Evolutionary conservation across 2,797 vertebrate species (phyloP).

Genomic region (Jordanella pulchra): DNA sequence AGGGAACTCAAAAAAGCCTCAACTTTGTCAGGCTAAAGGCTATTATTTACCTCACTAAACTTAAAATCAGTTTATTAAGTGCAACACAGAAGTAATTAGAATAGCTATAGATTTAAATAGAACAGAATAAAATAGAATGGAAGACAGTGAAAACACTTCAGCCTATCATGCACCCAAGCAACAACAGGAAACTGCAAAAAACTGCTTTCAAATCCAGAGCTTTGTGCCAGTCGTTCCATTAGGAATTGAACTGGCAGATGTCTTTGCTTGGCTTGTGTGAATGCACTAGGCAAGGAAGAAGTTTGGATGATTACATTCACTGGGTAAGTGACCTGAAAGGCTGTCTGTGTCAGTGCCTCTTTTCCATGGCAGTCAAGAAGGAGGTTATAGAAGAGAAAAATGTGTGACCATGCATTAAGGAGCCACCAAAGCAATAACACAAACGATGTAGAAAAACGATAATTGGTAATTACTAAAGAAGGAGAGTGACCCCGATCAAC

Average conservation of each 20-base stretch:
- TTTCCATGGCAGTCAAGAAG: constrained; percentile 32
- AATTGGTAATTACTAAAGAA: constrained; percentile 3
- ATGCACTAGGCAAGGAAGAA: constrained; percentile 7
- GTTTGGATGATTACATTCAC: constrained; percentile 55
- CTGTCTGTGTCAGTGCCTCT: constrained; percentile 21
- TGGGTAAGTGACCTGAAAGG: constrained; percentile 46
- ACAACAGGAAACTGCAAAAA: constrained; percentile 40
- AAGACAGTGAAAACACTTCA: constrained; percentile 10
- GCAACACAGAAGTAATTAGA: constrained; percentile 5
- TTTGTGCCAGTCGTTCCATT: constrained; percentile 64
- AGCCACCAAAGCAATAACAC: constrained; percentile 26
- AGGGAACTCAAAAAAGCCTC: too few species aligned
- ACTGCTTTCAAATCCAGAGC: constrained; percentile 26
- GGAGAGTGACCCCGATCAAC: constrained; percentile 32
- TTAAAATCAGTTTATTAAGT: constrained; percentile 15
- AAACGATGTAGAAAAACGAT: constrained; percentile 20
- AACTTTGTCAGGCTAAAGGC: not conserved
- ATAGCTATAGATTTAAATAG: constrained; percentile 9
- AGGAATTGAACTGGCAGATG: constrained; percentile 51
- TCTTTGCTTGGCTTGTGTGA: constrained; percentile 27
- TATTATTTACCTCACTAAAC: constrained; percentile 11
- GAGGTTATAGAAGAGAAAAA: constrained; percentile 17
- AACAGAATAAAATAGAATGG: not conserved
- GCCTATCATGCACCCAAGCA: constrained; percentile 4
- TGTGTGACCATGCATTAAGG: constrained; percentile 7